These are phyloP conservation scores for Lithophane leautieri DNA, from an alignment of 2,888 invertebrate genomes.

Conservation along the genomic window DNA sequence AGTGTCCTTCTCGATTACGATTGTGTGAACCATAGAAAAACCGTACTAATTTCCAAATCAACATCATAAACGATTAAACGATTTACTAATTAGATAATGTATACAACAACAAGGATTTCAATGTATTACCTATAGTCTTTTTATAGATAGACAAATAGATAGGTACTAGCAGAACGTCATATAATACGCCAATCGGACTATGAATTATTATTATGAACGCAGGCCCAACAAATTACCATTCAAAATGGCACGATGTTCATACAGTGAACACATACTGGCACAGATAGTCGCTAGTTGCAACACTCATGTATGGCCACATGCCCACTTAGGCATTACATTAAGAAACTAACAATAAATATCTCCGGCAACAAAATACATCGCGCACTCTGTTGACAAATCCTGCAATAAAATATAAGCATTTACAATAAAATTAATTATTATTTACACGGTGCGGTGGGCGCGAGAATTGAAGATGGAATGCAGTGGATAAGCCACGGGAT, in stretches of 20 bases:
- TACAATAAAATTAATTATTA: slow-evolving; percentile 91
- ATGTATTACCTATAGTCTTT: slow-evolving; percentile 47
- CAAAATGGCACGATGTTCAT: slow-evolving; percentile 73
- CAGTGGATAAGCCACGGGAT: slow-evolving; percentile 73
- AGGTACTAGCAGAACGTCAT: slow-evolving; percentile 56
- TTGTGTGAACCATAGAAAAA: neutral
- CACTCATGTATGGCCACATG: slow-evolving; percentile 74
- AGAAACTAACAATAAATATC: slow-evolving; percentile 88
- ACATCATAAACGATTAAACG: slow-evolving; percentile 17
- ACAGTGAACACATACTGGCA: slow-evolving; percentile 58
- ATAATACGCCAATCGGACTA: slow-evolving; percentile 65
- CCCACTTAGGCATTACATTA: slow-evolving; percentile 85
- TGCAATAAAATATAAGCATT: slow-evolving; percentile 91
- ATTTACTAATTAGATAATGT: slow-evolving; percentile 54
- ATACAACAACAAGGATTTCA: slow-evolving; percentile 45
- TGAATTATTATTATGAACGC: slow-evolving; percentile 72
- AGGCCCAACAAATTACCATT: slow-evolving; percentile 73
- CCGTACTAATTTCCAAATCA: neutral
- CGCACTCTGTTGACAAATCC: slow-evolving; percentile 90
- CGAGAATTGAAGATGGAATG: slow-evolving; percentile 72
- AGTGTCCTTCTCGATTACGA: neutral
- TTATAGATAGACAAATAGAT: slow-evolving; percentile 62
- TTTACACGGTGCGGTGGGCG: slow-evolving; percentile 89
- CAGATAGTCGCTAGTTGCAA: slow-evolving; percentile 68
- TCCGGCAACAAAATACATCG: slow-evolving; percentile 88